Evolutionary conservation across 2,113 vertebrate species (phyloP).

Genomic region (Myodes glareolus): DNA sequence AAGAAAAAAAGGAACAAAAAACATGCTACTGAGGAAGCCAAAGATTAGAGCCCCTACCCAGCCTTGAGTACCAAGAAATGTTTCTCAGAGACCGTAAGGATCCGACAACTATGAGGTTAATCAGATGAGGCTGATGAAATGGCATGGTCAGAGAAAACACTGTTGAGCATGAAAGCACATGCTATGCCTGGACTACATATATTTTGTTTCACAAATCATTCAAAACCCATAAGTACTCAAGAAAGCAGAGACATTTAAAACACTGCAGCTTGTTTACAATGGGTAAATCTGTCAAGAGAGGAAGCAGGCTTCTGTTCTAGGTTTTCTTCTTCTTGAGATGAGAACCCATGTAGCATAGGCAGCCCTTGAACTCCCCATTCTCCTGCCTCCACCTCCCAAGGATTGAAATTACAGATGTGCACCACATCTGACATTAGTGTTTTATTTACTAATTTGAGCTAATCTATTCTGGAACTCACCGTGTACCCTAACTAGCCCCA

Average conservation of each 20-base stretch:
- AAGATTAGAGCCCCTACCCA: not conserved
- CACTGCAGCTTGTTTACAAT: not conserved
- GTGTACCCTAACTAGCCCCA: not conserved
- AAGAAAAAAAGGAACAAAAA: not conserved
- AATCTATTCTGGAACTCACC: too few species aligned
- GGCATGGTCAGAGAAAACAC: not conserved
- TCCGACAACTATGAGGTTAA: not conserved
- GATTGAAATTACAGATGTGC: not conserved
- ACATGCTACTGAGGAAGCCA: not conserved
- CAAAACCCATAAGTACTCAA: not conserved
- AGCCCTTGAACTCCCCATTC: not conserved
- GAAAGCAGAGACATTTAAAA: not conserved
- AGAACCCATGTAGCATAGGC: not conserved
- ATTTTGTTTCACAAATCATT: not conserved
- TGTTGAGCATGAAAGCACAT: not conserved
- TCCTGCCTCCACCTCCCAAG: not conserved
- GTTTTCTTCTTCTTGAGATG: not conserved
- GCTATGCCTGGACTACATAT: not conserved
- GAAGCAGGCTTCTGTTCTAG: not conserved
- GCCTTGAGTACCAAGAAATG: not conserved
- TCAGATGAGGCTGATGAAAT: not conserved
- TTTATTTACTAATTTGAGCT: not conserved
- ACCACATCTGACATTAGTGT: not conserved
- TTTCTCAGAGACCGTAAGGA: not conserved
- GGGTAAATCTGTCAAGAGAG: not conserved